phyloP scores from a whole-genome alignment of 1,140 invertebrate species.

The Cydia pomonella region DNA sequence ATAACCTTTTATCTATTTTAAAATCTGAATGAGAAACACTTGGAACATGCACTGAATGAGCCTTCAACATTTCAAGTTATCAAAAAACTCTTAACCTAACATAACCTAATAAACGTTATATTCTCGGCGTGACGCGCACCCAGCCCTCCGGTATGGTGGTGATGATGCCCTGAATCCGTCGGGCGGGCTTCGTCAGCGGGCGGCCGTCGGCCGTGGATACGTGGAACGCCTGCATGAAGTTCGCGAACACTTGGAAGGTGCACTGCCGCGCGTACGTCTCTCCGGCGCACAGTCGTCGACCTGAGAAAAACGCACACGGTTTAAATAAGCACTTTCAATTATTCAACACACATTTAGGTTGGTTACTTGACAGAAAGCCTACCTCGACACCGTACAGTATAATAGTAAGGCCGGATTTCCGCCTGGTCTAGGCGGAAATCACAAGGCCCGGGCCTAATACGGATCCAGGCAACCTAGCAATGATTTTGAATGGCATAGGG shows the following conservation, averaged over 20 bases:
- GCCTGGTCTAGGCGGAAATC: too few species aligned
- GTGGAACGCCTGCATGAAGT: slow-evolving; percentile 85
- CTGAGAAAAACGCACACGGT: slow-evolving; percentile 65
- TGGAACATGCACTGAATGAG: slow-evolving; percentile 83
- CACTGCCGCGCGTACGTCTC: slow-evolving; percentile 86
- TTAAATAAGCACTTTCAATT: neutral
- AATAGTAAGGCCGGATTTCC: too few species aligned
- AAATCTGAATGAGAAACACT: slow-evolving; percentile 67
- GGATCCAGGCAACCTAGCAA: too few species aligned
- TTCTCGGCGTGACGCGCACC: slow-evolving; percentile 60
- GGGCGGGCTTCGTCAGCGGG: slow-evolving; percentile 49
- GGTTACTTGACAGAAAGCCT: too few species aligned
- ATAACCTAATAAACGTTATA: slow-evolving; percentile 24
- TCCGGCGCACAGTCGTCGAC: slow-evolving; percentile 86
- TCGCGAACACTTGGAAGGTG: slow-evolving; percentile 83
- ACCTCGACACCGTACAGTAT: too few species aligned
- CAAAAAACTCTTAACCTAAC: too few species aligned
- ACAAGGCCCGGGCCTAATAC: too few species aligned
- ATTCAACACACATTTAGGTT: too few species aligned
- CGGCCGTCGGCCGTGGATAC: slow-evolving; percentile 62
- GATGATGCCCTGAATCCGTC: slow-evolving; percentile 65
- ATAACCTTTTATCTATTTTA: too few species aligned
- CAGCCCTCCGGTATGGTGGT: slow-evolving; percentile 66
- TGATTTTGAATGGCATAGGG: too few species aligned
- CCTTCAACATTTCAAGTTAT: too few species aligned